Conservation (phyloP, 2,797 vertebrate genomes). For the Heterohyrax brucei region DNA sequence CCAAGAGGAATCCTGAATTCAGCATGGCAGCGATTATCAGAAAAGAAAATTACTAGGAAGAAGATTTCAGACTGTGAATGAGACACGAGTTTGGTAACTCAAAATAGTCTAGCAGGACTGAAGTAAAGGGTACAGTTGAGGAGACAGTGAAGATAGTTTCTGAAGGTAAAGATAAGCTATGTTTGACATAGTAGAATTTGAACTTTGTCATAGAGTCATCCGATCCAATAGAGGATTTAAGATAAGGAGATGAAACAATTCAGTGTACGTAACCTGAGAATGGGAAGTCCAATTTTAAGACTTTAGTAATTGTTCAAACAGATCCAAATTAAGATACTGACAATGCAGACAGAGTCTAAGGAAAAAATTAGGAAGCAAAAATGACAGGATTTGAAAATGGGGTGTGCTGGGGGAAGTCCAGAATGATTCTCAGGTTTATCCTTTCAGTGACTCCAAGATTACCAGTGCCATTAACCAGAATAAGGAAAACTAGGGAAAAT, state of each 20-base stretch:
- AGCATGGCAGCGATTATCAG: neutral
- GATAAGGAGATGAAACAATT: neutral
- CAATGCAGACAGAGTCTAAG: neutral
- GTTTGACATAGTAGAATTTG: neutral
- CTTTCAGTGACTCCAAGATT: neutral
- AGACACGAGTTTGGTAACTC: neutral
- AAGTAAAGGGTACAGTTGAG: neutral
- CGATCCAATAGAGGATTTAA: neutral
- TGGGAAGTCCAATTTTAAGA: neutral
- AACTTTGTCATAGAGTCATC: neutral
- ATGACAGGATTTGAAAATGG: neutral
- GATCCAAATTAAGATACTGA: neutral
- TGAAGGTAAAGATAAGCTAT: neutral
- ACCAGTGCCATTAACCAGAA: neutral
- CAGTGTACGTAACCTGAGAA: neutral
- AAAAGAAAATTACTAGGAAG: neutral
- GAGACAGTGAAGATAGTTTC: neutral
- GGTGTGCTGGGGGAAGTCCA: neutral
- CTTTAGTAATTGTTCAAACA: constrained; percentile 4
- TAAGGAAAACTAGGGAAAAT: neutral
- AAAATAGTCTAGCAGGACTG: neutral
- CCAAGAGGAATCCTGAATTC: neutral
- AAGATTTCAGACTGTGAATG: neutral
- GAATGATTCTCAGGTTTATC: constrained; percentile 9
- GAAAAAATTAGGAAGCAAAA: neutral